phyloP scores from a whole-genome alignment of 2,113 vertebrate genomes.

The Pelvicachromis taeniatus region DNA sequence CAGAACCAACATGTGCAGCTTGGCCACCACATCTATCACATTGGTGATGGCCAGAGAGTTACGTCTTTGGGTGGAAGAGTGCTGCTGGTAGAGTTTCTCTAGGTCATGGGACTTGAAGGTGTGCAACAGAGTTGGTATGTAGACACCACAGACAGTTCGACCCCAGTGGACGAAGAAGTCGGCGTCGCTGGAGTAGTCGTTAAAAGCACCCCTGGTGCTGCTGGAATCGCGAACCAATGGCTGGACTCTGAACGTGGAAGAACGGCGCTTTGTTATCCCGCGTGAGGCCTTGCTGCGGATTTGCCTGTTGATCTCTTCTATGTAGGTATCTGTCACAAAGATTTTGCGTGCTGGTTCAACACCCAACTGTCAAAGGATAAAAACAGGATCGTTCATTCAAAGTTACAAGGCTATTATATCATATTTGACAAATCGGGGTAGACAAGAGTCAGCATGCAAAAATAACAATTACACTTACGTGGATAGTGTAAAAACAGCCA shows the following conservation, averaged over 20 bases:
- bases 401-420: not conserved
- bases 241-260: conserved; percentile 53
- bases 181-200: conserved; percentile 56
- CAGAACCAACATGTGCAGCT: conserved; percentile 68
- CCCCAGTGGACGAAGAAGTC: conserved; percentile 74
- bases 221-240: conserved; percentile 27
- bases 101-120: conserved; percentile 72
- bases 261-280: conserved; percentile 59
- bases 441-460: not conserved
- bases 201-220: not conserved
- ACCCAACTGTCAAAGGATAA: conserved; percentile 44
- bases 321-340: conserved; percentile 70
- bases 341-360: conserved; percentile 70
- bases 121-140: conserved; percentile 69
- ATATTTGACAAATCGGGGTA: not conserved
- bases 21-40: conserved; percentile 68
- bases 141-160: conserved; percentile 50
- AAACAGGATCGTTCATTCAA: not conserved
- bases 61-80: conserved; percentile 71
- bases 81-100: conserved; percentile 75
- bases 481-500: not conserved
- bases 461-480: not conserved
- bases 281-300: conserved; percentile 68
- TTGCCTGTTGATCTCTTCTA: conserved; percentile 73
- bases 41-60: conserved; percentile 72